A percentile compares a stretch with the other conserved stretches of the same genome.
Conservation (phyloP, 2,888 invertebrate genomes). For the Onthophagus sagittarius region DNA sequence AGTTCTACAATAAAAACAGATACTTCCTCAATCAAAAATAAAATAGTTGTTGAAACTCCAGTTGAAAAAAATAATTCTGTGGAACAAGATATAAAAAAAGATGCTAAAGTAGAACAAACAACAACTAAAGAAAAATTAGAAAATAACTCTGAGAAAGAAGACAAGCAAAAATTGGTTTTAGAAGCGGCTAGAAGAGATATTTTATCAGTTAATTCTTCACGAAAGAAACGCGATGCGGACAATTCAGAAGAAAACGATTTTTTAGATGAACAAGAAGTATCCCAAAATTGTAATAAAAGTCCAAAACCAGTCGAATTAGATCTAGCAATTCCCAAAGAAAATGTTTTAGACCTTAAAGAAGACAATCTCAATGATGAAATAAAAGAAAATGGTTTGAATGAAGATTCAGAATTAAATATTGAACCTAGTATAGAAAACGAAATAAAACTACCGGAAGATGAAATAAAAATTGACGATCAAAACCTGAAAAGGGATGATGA, state of each 20-base stretch:
- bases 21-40: neutral
- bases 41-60: neutral
- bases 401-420: too few species aligned
- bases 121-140: slow-evolving; percentile 19
- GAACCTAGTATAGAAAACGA: too few species aligned
- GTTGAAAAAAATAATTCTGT: neutral
- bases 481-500: too few species aligned
- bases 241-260: neutral
- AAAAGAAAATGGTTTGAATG: too few species aligned
- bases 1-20: neutral
- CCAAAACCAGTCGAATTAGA: neutral
- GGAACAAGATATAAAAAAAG: slow-evolving; percentile 1
- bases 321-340: too few species aligned
- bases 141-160: slow-evolving; percentile 17
- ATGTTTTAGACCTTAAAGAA: too few species aligned
- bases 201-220: slow-evolving; percentile 19
- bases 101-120: slow-evolving; percentile 10
- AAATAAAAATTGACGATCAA: too few species aligned
- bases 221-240: slow-evolving; percentile 11
- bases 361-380: too few species aligned
- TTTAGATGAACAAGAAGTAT: slow-evolving; percentile 10
- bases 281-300: neutral
- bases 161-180: slow-evolving; percentile 7
- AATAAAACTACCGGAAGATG: too few species aligned
- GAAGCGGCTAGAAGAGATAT: slow-evolving; percentile 29